Base-by-base conservation (phyloP, 2,888 invertebrate genomes). In the Julus scandinavius region DNA sequence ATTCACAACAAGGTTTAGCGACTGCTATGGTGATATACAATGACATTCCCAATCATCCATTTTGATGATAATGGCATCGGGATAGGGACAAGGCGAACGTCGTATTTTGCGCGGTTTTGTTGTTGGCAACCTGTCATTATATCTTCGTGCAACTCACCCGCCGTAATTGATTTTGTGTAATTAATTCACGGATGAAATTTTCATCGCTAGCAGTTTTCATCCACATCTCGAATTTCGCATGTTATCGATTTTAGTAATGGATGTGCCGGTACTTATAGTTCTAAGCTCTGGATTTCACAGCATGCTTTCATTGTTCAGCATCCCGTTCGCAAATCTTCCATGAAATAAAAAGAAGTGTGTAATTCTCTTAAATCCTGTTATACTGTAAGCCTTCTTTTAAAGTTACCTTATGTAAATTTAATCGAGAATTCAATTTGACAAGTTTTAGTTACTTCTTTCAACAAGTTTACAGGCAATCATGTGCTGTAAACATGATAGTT, bases 101-200 rank as follows among this genome's bases (percentile, higher is more conserved):
- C 17, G 58, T 58, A 0, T 58, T 58, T 17, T 17, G 2, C 17
- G 17, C 5, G 58, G 58, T 58, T 58, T 58, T 58, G 58, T 58
- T 58, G 58, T 58, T 58, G 58, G 58, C 58, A 58, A 58, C 58
- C 58, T 58, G n/a, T 58, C 58, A 58, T 58, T 58, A n/a, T 58
- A n/a, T 58, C 58, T 58, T 58, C 58, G 58, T 58, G 58, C 17
- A 58, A 58, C 58, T 5, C 58, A 58, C 58, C 5, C n/a, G 17
- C n/a, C 58, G n/a, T 58, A 58, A 58, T 58, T 17, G 58, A 58
- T n/a, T 58, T 58, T 17, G 7, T 45, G 45, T 45, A 45, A 45
- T 58, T 58, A 58, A 58, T 58, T 58, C 15, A 58, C 17, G 58
- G n/a, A 5, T n/a, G 58, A 5, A 58, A 5, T 15, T 58, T 17